Evolutionary conservation across 2,113 vertebrate species (phyloP).

Genomic region (Gallinago undulata): DNA sequence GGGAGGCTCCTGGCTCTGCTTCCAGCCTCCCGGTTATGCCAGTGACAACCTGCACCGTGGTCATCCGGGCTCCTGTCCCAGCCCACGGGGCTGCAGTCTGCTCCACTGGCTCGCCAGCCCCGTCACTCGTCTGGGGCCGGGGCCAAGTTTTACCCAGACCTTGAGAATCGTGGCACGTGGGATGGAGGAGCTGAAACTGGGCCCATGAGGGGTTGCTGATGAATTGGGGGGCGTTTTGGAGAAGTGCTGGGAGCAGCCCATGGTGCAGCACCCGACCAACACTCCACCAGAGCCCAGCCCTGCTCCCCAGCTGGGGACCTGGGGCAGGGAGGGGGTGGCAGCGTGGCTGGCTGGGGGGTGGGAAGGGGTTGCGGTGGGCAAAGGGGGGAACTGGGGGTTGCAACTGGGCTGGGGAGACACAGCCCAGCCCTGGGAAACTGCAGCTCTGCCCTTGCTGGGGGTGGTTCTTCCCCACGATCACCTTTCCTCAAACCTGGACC

Average conservation of each 20-base stretch:
- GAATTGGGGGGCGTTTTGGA: background rate
- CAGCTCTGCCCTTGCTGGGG: background rate
- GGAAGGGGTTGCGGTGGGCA: background rate
- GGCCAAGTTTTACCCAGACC: background rate
- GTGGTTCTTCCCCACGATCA: background rate
- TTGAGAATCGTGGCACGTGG: fast-evolving
- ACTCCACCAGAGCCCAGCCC: background rate
- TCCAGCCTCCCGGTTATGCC: background rate
- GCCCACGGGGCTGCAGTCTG: background rate
- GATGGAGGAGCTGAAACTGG: background rate
- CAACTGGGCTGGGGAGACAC: no score
- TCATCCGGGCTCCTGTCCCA: background rate
- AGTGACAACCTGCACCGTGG: background rate
- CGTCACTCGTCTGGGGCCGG: background rate
- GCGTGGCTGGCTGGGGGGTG: fast-evolving
- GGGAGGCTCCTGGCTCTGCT: background rate
- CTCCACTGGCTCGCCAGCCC: background rate
- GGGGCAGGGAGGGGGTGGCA: background rate
- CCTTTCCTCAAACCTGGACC: background rate
- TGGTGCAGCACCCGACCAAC: fast-evolving
- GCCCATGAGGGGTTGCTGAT: background rate
- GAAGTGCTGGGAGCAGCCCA: background rate
- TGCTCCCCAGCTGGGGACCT: background rate
- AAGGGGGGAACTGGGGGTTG: no score
- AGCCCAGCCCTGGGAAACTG: background rate